Percentiles rank a stretch among this genome's conserved stretches.
Conservation (phyloP, 2,113 vertebrate genomes). For the Puntigrus tetrazona region DNA sequence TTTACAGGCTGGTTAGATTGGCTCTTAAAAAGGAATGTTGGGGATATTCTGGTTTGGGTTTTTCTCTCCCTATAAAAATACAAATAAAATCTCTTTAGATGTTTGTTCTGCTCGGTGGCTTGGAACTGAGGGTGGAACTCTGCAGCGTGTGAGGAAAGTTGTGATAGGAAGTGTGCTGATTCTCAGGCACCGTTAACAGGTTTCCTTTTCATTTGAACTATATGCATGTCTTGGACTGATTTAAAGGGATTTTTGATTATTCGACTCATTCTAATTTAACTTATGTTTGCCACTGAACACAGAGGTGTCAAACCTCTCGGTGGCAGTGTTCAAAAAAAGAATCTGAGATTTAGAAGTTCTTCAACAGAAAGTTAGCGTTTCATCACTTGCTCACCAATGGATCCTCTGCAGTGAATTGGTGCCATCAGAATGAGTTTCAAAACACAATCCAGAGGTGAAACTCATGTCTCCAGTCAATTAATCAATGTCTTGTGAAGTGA, state of each 20-base stretch:
- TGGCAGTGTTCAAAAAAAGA: not conserved
- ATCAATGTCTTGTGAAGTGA: not conserved
- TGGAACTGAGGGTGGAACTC: constrained; percentile 29
- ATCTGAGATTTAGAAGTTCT: no score
- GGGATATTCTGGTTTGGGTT: constrained; percentile 59
- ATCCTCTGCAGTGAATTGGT: not conserved
- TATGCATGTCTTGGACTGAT: not conserved
- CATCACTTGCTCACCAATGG: not conserved
- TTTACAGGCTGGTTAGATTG: constrained; percentile 62
- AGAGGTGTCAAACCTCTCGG: no score
- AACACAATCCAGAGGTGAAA: not conserved
- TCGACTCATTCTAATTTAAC: not conserved
- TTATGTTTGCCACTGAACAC: not conserved
- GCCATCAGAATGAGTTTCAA: not conserved
- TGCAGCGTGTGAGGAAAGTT: not conserved
- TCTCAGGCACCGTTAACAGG: not conserved
- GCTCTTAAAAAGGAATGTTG: constrained; percentile 57
- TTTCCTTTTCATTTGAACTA: not conserved
- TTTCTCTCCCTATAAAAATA: constrained; percentile 66
- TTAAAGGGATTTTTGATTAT: not conserved
- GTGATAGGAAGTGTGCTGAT: constrained; percentile 12
- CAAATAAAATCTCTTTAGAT: constrained; percentile 61
- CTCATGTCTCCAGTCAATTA: no score
- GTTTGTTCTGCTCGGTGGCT: constrained; percentile 60
- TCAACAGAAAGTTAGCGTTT: not conserved